Conservation (phyloP, 2,797 vertebrate species). For the Pantherophis alleghaniensis region DNA sequence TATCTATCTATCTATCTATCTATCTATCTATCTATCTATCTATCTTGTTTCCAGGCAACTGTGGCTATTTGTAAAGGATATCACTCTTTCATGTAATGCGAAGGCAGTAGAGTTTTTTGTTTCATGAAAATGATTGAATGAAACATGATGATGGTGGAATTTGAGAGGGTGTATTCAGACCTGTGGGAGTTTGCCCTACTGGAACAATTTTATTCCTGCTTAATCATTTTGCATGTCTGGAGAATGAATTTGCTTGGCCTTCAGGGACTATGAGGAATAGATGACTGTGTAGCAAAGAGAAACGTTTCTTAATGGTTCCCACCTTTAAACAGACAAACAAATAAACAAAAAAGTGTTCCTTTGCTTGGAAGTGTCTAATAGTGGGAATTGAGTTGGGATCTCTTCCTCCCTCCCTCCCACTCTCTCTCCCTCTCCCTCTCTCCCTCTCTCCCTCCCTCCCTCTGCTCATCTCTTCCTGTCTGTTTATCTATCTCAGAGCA, state of each 20-base stretch:
- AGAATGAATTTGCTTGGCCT: conserved; percentile 6
- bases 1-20: no score
- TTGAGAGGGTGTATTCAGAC: background rate
- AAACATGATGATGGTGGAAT: background rate
- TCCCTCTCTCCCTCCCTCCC: background rate
- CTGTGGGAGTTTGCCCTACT: conserved; percentile 12
- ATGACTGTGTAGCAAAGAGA: conserved; percentile 9
- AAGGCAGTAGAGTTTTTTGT: background rate
- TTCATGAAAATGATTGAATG: background rate
- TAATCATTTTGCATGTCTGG: conserved; percentile 38
- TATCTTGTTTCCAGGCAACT: background rate
- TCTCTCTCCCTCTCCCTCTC: background rate
- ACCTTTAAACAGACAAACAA: background rate
- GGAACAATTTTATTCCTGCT: conserved; percentile 33
- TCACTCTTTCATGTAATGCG: background rate
- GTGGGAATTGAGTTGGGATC: conserved; percentile 13
- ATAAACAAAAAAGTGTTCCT: background rate
- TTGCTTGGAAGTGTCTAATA: conserved; percentile 20
- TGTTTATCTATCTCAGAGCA: background rate
- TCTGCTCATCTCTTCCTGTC: background rate
- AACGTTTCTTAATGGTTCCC: background rate
- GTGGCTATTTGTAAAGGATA: background rate
- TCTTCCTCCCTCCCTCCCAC: conserved; percentile 6
- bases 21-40: no score
- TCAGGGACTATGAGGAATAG: background rate